A percentile compares a stretch with the other conserved stretches of the same genome.
phyloP scores from a whole-genome alignment of 2,797 vertebrate genomes.

The Acestrorhynchus altus region DNA sequence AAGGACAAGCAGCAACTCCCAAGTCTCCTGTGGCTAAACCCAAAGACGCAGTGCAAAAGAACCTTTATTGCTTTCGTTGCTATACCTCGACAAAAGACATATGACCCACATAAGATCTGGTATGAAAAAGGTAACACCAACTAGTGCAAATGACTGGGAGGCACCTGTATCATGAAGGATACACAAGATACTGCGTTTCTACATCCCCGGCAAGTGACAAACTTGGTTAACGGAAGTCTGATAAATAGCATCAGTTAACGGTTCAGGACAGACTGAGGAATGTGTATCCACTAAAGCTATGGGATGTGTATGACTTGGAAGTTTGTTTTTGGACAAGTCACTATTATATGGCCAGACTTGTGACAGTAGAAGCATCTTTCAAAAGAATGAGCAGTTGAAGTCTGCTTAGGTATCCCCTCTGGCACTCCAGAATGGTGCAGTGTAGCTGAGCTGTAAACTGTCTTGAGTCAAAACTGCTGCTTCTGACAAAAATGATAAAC shows the following conservation, averaged over 20 bases:
- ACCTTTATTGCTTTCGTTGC: not conserved
- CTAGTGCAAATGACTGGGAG: not conserved
- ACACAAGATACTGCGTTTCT: not conserved
- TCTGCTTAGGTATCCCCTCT: not conserved
- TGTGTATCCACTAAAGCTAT: not conserved
- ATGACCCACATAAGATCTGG: not conserved
- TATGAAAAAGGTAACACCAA: not conserved
- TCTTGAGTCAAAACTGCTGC: not conserved
- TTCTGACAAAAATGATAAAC: not conserved
- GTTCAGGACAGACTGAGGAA: not conserved
- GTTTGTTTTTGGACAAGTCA: not conserved
- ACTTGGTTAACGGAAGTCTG: slow-evolving; percentile 6
- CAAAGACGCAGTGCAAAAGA: not conserved
- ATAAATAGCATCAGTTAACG: not conserved
- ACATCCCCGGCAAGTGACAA: too few relatives aligned
- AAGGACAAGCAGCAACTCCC: not conserved
- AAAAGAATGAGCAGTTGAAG: not conserved
- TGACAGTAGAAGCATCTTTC: not conserved
- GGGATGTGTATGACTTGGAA: not conserved
- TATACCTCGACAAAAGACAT: not conserved
- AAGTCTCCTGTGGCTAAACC: not conserved
- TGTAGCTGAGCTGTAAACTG: not conserved
- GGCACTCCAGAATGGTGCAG: too few relatives aligned
- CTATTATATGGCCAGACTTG: not conserved
- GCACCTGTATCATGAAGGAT: not conserved